phyloP scores from a whole-genome alignment of 2,113 vertebrate species.

The Paradoxurus hermaphroditus region DNA sequence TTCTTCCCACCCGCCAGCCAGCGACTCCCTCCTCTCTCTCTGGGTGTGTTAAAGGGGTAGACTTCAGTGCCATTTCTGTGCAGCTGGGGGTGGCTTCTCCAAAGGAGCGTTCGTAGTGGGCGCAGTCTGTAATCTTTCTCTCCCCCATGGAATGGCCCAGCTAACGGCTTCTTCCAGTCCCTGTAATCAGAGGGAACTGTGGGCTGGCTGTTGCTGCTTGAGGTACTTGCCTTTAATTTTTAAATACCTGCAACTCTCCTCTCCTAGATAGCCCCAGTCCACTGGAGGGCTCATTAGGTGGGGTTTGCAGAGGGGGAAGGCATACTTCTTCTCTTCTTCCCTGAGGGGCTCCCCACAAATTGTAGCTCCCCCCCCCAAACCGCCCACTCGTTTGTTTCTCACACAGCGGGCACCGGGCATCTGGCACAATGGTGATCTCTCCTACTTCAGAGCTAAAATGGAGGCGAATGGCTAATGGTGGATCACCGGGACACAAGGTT shows the following conservation, averaged over 20 bases:
- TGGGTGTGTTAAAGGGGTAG: neutral
- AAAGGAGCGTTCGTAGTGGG: neutral
- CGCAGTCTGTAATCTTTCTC: neutral
- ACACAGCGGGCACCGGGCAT: neutral
- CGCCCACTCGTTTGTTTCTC: neutral
- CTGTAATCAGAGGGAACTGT: slow-evolving; percentile 15
- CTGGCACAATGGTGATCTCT: neutral
- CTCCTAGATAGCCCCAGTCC: neutral
- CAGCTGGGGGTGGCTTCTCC: neutral
- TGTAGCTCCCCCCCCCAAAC: neutral
- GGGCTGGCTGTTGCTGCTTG: neutral
- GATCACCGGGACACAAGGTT: slow-evolving; percentile 61
- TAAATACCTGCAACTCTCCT: slow-evolving; percentile 33
- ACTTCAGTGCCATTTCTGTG: neutral
- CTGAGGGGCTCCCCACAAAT: neutral
- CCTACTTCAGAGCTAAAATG: neutral
- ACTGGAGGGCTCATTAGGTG: slow-evolving; percentile 9
- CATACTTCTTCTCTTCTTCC: neutral
- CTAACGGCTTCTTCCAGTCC: slow-evolving; percentile 10
- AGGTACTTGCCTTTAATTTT: neutral
- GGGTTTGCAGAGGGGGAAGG: neutral
- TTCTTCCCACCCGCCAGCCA: neutral
- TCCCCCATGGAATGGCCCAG: neutral
- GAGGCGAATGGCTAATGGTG: slow-evolving; percentile 45
- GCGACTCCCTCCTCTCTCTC: neutral